Evolutionary conservation across 2,113 vertebrate species (phyloP), one percentile per base, ranked within the genome.

Genomic region (Microtus montanus): DNA sequence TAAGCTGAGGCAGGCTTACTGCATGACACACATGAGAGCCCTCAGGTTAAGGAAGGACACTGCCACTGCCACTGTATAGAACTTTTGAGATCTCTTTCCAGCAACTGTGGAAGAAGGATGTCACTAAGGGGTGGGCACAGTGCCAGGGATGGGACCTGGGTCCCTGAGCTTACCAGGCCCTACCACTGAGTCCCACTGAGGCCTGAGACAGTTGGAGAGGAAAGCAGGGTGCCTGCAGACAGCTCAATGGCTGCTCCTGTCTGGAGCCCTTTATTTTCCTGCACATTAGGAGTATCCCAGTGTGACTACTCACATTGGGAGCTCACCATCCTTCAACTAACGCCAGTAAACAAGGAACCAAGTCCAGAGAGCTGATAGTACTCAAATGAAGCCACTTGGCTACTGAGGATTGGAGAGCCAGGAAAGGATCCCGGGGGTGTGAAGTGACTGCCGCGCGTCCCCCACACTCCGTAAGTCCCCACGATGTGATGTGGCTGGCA

Each of bases 221-320:
- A 33, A 12, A 28, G 2, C 0, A 0, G 68, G 6, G 0, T 8
- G 12, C 13, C 33, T 9, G 33, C 35, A 35, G 10, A 14, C 10
- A 11, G 52, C 52, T 73, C 44, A 0, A 17, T 7, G 30, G 15
- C 26, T 54, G 44, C 7, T 68, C n/a, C 0, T 5, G 1, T 7
- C 19, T 30, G 61, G 52, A 68, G 38, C 19, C 35, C 47, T 30
- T 5, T 22, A 28, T 11, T 66, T 47, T 70, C 52, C 66, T 70
- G n/a, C n/a, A 49, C 77, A 49, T 12, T 17, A 22, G 2, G 38
- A n/a, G 75, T 9, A 10, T 13, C 15, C 83, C 41, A n/a, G 33
- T 19, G 44, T 11, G n/a, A 61, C 52, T 17, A 7, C 33, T 58
- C 78, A 54, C 9, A n/a, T 4, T 19, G 12, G 73, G 14, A 0